These are phyloP conservation scores for Plutella xylostella DNA, from an alignment of 2,888 invertebrate species.

Conservation along the genomic window DNA sequence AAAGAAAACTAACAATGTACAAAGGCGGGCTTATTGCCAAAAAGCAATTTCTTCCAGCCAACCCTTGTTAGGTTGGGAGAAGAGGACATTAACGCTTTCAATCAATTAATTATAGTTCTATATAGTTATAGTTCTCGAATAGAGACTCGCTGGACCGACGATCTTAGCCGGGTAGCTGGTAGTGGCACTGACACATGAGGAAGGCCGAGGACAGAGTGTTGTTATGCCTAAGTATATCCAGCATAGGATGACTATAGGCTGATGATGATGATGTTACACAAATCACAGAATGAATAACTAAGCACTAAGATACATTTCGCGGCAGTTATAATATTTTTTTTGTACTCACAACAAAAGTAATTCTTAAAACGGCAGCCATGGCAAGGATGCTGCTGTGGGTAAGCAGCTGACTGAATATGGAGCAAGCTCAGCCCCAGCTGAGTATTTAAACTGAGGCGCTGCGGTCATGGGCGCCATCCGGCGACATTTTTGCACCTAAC, in stretches of 20 bases:
- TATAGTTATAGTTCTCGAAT: too few relatives aligned
- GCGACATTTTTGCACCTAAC: not conserved
- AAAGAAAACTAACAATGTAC: not conserved
- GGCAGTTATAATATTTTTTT: not conserved
- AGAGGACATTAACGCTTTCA: too few relatives aligned
- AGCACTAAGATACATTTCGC: not conserved
- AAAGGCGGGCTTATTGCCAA: too few relatives aligned
- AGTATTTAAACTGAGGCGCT: not conserved
- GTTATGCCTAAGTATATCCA: not conserved
- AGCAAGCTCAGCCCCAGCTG: not conserved
- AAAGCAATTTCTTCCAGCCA: too few relatives aligned
- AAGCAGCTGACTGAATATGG: not conserved
- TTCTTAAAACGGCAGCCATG: slow-evolving; percentile 23
- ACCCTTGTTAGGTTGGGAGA: not conserved
- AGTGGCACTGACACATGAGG: not conserved
- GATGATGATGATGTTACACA: not conserved
- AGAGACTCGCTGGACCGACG: too few relatives aligned
- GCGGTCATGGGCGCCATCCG: slow-evolving; percentile 2
- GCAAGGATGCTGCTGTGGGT: not conserved
- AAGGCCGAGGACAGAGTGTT: not conserved
- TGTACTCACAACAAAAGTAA: slow-evolving; percentile 39
- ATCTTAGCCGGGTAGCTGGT: not conserved
- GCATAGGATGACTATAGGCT: not conserved
- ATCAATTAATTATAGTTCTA: too few relatives aligned
- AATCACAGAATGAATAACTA: not conserved